These are phyloP conservation scores for Micrasema minimum DNA, from an alignment of 1,140 invertebrate species.

Conservation along the genomic window DNA sequence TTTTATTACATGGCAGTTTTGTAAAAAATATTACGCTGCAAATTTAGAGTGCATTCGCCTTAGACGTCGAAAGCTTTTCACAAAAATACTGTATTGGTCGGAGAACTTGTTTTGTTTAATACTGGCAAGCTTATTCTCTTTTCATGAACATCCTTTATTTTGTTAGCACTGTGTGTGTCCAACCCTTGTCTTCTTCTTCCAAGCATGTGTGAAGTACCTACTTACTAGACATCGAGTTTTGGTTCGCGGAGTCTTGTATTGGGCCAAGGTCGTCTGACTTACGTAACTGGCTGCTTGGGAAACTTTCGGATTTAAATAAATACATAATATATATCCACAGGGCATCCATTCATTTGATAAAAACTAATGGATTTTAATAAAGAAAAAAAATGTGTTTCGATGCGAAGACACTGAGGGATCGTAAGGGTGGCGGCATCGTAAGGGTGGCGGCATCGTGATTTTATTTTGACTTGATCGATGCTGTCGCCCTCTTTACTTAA, in stretches of 20 bases:
- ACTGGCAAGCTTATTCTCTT: background rate
- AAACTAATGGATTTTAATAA: no score
- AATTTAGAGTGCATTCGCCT: slow-evolving; percentile 5
- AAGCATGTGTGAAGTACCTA: no score
- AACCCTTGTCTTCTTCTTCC: no score
- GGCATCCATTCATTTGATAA: slow-evolving; percentile 13
- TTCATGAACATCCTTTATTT: background rate
- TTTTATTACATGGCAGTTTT: no score
- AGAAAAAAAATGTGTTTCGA: no score
- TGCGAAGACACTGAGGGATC: no score
- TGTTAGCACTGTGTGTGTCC: background rate
- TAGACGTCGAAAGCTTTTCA: background rate
- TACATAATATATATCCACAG: slow-evolving; percentile 18
- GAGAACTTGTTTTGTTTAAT: no score
- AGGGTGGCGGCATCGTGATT: no score
- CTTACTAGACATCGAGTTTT: slow-evolving; percentile 9
- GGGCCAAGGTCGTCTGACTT: slow-evolving; percentile 29
- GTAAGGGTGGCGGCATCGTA: no score
- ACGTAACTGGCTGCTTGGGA: slow-evolving; percentile 34
- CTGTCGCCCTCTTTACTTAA: no score
- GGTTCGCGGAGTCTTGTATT: slow-evolving; percentile 23
- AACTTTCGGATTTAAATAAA: slow-evolving; percentile 31
- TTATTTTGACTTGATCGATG: no score
- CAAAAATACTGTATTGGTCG: no score
- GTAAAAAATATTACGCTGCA: slow-evolving; percentile 2